Evolutionary conservation across 2,113 vertebrate species (phyloP).

Genomic region (Lepus europaeus): DNA sequence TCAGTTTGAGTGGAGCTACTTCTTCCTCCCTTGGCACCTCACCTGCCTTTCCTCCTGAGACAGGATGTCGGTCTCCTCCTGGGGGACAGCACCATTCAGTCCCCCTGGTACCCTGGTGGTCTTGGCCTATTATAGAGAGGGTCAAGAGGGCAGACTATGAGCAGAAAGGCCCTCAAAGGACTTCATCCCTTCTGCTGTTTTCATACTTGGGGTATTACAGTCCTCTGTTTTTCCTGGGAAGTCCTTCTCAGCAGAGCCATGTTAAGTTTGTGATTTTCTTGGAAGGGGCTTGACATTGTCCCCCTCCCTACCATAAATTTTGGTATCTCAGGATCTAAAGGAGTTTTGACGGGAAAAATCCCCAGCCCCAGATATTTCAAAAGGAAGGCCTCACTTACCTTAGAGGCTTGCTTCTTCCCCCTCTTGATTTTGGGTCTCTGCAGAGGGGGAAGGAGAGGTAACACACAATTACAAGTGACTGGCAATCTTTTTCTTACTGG

Average conservation of each 20-base stretch:
- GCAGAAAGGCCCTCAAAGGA: background rate
- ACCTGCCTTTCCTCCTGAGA: background rate
- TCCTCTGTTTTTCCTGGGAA: background rate
- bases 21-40: background rate
- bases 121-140: background rate
- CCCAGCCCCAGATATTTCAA: background rate
- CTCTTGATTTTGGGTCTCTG: background rate
- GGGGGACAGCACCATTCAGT: background rate
- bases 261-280: background rate
- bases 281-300: too few species aligned
- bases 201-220: rapidly evolving
- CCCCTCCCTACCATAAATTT: background rate
- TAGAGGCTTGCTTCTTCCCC: background rate
- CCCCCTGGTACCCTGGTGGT: background rate
- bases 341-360: background rate
- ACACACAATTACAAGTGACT: background rate
- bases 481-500: background rate
- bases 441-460: background rate
- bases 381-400: background rate
- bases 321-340: background rate
- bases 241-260: background rate
- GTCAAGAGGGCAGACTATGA: too few species aligned
- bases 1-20: background rate
- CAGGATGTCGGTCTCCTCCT: background rate
- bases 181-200: background rate